Conservation (phyloP, 1,140 invertebrate species). For the Ostrea denselamellosa region DNA sequence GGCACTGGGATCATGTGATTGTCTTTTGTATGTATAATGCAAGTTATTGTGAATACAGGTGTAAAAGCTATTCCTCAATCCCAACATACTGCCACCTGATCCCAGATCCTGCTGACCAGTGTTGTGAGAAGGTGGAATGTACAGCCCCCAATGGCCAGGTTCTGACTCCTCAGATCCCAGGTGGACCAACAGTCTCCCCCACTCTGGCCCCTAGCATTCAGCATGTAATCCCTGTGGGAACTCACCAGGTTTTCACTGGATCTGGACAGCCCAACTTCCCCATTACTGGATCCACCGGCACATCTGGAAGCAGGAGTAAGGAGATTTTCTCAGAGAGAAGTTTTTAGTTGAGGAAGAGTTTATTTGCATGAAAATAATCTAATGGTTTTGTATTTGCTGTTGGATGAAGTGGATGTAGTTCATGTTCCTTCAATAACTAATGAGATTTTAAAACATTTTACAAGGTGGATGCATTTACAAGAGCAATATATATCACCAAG, state of each 20-base stretch:
- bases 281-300: slow-evolving; percentile 48
- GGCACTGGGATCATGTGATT: not conserved
- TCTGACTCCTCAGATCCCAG: slow-evolving; percentile 55
- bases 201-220: slow-evolving; percentile 56
- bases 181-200: slow-evolving; percentile 55
- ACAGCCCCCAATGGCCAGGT: slow-evolving; percentile 56
- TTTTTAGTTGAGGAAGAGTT: not conserved
- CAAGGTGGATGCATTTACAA: slow-evolving; percentile 64
- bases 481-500: slow-evolving; percentile 56
- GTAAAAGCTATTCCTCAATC: slow-evolving; percentile 61
- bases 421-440: not conserved
- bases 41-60: slow-evolving; percentile 43
- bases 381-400: not conserved
- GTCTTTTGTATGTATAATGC: not conserved
- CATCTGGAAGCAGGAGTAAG: slow-evolving; percentile 58
- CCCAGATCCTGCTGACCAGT: slow-evolving; percentile 60
- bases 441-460: not conserved
- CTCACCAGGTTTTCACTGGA: slow-evolving; percentile 63
- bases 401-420: too few relatives aligned
- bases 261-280: slow-evolving; percentile 50
- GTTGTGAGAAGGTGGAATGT: slow-evolving; percentile 66
- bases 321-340: not conserved
- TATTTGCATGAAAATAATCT: not conserved
- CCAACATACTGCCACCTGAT: slow-evolving; percentile 66
- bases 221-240: slow-evolving; percentile 65